Base-by-base conservation (phyloP, 2,888 invertebrate species). In the Protonemura montana region DNA sequence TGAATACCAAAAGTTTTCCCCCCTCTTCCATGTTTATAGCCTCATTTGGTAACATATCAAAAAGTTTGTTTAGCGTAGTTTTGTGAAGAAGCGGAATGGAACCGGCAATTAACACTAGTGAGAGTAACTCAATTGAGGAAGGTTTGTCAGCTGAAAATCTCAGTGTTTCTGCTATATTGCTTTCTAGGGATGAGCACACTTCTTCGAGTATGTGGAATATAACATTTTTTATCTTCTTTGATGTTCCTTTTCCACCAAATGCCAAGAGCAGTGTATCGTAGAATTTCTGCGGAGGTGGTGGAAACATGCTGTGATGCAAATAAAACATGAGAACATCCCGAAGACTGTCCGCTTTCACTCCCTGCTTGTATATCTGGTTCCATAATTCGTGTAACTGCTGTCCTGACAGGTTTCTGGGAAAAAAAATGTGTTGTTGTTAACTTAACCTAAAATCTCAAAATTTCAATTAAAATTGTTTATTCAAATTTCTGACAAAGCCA, bases 121-220 rank as follows among this genome's bases (percentile, higher is more conserved):
- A 86, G 27, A 88, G 80, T n/a, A 88, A 28, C 30, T 85, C 86
- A 0, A 86, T 77, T 6, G 85, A 35, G 10, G 86, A 82, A 30
- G 29, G 80, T 10, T 76, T 82, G 85, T 85, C 86, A 6, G 86
- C 77, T 30, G 87, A 86, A 27, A 88, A 81, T 35, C 86, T 76
- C 5, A 87, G 81, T 29, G 87, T 86, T 41, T 88, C 87, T 21
- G 87, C 25, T 78, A 88, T 86, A 86, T 85, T 88, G 81, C 85
- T 86, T 78, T 87, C 85, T 42, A 88, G 27, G 41, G 82, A 82
- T 6, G 81, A 28, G 29, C 87, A 85, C n/a, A 87, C 78, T 80
- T 88, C 88, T 76, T 88, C 88, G n/a, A 88, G 81, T 21, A 88
- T 86, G 35, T 88, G 88, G 35, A 85, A 87, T 59, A 88, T 88